Base-by-base conservation (phyloP, 1,140 invertebrate species). In the Diorhabda sublineata region DNA sequence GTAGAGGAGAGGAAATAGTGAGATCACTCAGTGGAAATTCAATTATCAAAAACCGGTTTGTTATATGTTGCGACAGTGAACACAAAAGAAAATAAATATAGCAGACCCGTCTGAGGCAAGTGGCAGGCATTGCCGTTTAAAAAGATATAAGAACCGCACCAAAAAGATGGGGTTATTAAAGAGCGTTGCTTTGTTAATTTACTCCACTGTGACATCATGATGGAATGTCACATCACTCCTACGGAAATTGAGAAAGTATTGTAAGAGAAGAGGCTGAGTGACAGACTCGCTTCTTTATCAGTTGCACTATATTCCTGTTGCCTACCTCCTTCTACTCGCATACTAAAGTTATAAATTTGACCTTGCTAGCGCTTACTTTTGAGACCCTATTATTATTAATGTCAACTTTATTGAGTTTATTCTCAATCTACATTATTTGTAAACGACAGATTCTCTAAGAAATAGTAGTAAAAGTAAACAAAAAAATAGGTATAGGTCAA, bases 211-310 rank as follows among this genome's bases (percentile, higher is more conserved):
- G 76, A 75, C 75, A 75, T 75, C 74, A 76, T 79, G 79, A 80
- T 80, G 78, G 76, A 79, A 80, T 80, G 78, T 78, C 78, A 79
- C 78, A 78, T 77, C 76, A 78, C 72, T 75, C 74, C 74, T 73
- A 74, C 77, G 79, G 79, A 80, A 80, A 80, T 80, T 80, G 79
- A 79, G 77, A 80, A 80, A 79, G 79, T 79, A 79, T 80, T 80
- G 77, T 80, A 78, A 78, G 75, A 74, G 76, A 71, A 72, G 70
- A 73, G 69, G 70, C 64, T 80, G 79, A 80, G 73, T 77, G 79
- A 80, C 78, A 79, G 78, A 73, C 79, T 76, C 66, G 77, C 73
- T 79, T 78, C 75, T 78, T 80, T 80, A 80, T 79, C 78, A 75
- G 76, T 66, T 74, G 68, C 71, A 75, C 69, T 74, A 76, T 76